These are phyloP conservation scores for Pluvianellus socialis DNA, from an alignment of 2,113 vertebrate species.

Conservation along the genomic window DNA sequence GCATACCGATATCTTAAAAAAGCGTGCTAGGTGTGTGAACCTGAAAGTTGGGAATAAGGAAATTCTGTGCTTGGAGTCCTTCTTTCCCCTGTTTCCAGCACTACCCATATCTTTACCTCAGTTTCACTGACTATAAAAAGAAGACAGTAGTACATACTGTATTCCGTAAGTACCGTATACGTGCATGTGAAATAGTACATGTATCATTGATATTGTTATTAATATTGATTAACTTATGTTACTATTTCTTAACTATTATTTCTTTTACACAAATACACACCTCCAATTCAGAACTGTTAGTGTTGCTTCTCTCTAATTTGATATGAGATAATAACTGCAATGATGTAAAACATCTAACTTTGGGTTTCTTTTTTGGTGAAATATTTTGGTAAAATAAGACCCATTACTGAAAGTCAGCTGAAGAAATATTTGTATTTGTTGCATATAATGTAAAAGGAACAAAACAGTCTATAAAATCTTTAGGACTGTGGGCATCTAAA, in stretches of 20 bases:
- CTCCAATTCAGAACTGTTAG: neutral
- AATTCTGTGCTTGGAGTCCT: neutral
- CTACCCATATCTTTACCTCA: neutral
- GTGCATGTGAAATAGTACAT: neutral
- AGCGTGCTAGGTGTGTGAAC: neutral
- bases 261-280: neutral
- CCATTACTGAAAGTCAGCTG: neutral
- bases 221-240: neutral
- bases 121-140: neutral
- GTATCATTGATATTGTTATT: neutral
- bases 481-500: neutral
- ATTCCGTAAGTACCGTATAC: neutral
- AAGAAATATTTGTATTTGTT: neutral
- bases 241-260: neutral
- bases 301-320: neutral
- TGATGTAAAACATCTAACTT: neutral
- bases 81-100: neutral
- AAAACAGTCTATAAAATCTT: neutral
- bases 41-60: neutral
- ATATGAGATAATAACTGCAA: neutral
- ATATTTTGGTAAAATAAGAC: neutral
- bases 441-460: neutral
- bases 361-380: neutral
- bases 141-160: neutral
- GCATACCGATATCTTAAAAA: neutral